Percentiles rank a stretch among this genome's conserved stretches.
These are phyloP conservation scores for Falco berigora DNA, from an alignment of 2,797 vertebrate species.

Conservation along the genomic window DNA sequence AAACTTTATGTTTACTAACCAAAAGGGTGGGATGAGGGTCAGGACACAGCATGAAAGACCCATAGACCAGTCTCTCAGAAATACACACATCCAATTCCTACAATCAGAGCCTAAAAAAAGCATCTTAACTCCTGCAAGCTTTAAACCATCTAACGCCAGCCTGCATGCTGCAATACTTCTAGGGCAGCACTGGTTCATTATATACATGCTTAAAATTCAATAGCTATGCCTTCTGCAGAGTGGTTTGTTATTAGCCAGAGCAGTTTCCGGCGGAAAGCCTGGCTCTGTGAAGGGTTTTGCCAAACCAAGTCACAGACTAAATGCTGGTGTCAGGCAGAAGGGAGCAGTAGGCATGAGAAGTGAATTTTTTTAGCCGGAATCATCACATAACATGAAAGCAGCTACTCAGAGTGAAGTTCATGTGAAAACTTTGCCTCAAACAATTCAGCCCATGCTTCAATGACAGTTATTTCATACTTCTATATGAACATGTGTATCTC, in stretches of 20 bases:
- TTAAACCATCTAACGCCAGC: not conserved
- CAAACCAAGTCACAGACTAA: not conserved
- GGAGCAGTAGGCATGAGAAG: not conserved
- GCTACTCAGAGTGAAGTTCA: not conserved
- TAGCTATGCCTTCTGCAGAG: not conserved
- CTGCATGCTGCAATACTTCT: not conserved
- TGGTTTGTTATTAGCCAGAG: not conserved
- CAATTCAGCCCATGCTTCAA: not conserved
- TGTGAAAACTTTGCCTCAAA: not conserved
- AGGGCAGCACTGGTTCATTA: not conserved
- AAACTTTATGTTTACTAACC: not conserved
- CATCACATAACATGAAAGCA: not conserved
- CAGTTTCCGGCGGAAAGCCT: not conserved
- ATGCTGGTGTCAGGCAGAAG: not conserved
- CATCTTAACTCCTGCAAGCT: not conserved
- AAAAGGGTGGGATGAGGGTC: not conserved
- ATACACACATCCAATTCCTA: not conserved
- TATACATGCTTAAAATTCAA: not conserved
- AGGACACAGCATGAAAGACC: not conserved
- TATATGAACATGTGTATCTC: not conserved
- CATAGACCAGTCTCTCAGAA: not conserved
- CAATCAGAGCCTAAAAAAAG: not conserved
- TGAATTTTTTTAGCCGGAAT: not conserved
- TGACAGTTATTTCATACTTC: not conserved
- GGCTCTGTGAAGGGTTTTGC: not conserved